Percentiles rank a stretch among this genome's conserved stretches.
phyloP scores from a whole-genome alignment of 2,113 vertebrate genomes.

The Ondatra zibethicus region DNA sequence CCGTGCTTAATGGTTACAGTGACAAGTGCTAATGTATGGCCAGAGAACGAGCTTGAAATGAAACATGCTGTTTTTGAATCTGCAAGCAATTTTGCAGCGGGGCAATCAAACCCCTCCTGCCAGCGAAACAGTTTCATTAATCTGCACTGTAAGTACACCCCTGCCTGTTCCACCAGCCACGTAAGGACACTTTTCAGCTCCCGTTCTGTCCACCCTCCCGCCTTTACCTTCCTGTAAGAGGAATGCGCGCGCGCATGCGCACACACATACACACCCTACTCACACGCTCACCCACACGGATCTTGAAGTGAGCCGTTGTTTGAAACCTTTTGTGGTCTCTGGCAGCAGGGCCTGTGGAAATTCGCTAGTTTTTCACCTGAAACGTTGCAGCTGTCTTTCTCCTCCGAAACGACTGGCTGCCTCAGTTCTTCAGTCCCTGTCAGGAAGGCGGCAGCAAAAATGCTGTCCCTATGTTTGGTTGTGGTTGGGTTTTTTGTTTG shows the following conservation, averaged over 20 bases:
- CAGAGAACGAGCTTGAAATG: conserved; percentile 94
- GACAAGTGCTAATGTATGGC: conserved; percentile 98
- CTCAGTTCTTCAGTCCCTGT: conserved; percentile 88
- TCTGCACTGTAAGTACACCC: conserved; percentile 89
- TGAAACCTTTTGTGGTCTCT: conserved; percentile 95
- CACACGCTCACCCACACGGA: conserved; percentile 82
- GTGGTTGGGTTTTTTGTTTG: background rate
- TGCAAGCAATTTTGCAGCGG: conserved; percentile 93
- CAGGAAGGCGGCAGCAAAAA: conserved; percentile 89
- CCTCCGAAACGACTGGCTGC: conserved; percentile 89
- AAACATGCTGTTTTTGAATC: conserved; percentile 95
- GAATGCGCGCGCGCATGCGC: background rate
- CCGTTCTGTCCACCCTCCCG: background rate
- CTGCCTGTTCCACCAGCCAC: conserved; percentile 88
- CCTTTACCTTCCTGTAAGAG: conserved; percentile 34
- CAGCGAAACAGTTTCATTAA: conserved; percentile 95
- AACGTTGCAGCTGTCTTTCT: conserved; percentile 95
- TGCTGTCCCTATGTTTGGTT: conserved; percentile 85
- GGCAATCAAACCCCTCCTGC: conserved; percentile 91
- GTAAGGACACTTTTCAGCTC: conserved; percentile 83
- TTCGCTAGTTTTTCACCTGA: conserved; percentile 94
- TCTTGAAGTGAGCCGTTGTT: conserved; percentile 94
- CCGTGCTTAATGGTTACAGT: conserved; percentile 96
- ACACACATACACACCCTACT: background rate
- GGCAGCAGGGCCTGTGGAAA: conserved; percentile 92